A percentile compares a stretch with the other conserved stretches of the same genome.
Evolutionary conservation across 2,888 invertebrate species (phyloP).

Genomic region (Escarpia spicata): DNA sequence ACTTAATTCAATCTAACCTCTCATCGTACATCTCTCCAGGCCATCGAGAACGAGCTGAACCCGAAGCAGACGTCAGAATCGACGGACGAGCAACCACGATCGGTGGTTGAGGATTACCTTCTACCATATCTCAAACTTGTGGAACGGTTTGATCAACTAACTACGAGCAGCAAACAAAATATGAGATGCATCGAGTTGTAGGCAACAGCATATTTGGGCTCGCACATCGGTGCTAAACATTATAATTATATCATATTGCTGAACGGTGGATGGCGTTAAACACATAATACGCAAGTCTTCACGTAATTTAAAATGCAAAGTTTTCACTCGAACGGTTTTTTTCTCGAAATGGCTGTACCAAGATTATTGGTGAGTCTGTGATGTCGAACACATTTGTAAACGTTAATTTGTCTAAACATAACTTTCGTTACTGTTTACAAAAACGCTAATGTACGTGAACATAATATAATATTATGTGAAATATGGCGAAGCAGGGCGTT

Average conservation of each 20-base stretch:
- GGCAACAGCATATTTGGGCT: not conserved
- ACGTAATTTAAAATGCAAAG: not conserved
- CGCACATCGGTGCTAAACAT: not conserved
- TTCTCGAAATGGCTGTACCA: not conserved
- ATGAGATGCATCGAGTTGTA: not conserved
- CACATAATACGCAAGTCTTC: not conserved
- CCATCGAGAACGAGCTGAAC: constrained; percentile 39
- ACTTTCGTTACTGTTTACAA: not conserved
- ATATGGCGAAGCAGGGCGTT: not conserved
- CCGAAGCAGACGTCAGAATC: constrained; percentile 45
- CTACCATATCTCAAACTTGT: constrained; percentile 54
- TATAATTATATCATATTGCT: not conserved
- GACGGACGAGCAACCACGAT: constrained; percentile 47
- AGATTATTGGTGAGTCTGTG: not conserved
- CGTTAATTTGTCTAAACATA: not conserved
- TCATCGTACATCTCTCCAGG: constrained; percentile 19
- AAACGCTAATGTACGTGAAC: not conserved
- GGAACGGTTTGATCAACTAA: constrained; percentile 55
- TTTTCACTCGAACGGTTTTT: not conserved
- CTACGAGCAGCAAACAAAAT: constrained; percentile 44
- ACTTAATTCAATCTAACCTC: not conserved
- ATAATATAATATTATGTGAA: not conserved
- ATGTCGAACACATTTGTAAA: not conserved
- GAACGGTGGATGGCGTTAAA: not conserved
- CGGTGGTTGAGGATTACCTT: constrained; percentile 49